Base-by-base conservation (phyloP, 2,797 vertebrate genomes). In the Melanotaenia nigrans region DNA sequence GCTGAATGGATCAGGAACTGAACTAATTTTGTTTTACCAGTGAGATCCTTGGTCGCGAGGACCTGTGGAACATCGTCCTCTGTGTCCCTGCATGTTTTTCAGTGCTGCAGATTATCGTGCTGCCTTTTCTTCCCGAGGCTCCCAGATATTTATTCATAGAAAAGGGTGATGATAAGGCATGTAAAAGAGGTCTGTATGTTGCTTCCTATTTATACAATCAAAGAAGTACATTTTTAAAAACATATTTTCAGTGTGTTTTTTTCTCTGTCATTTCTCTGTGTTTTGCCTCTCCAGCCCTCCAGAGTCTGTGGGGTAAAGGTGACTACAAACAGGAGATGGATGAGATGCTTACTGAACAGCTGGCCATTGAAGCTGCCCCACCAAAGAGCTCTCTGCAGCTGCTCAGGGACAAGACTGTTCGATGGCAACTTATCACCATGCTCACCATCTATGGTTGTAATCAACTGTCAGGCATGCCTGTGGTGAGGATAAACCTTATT, bases 81-180 rank as follows among this genome's bases (percentile, higher is more conserved):
- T 85, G 89, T 68, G 49, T 89, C 35, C 87, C 93, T 0, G 75
- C 51, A 0, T n/a, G 90, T 66, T 93, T 96, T 1, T 91, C 92
- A 1, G 28, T 94, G 11, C 0, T 95, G 78, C 94, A 94, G 69
- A n/a, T 96, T 28, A 20, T 94, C 22, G 77, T 77, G 11, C 78
- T 96, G 74, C 95, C 95, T 32, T 95, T 95, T 81, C 90, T 96
- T 72, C 95, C 96, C 16, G 95, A 97, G n/a, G 92, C 95, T 3
- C 96, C 96, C 30, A 88, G 95, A 87, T 96, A 96, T 71, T 87
- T 95, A 63, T 92, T 96, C 66, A 95, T 97, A 66, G 96, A 96
- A 84, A 95, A 92, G 79, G 89, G 89, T 20, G 92, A 96, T 7
- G 90, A 90, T 2, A 83, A 92, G 22, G 88, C 79, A 2, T 96